phyloP scores from a whole-genome alignment of 2,797 vertebrate species.

The Lepilemur septentrionalis region DNA sequence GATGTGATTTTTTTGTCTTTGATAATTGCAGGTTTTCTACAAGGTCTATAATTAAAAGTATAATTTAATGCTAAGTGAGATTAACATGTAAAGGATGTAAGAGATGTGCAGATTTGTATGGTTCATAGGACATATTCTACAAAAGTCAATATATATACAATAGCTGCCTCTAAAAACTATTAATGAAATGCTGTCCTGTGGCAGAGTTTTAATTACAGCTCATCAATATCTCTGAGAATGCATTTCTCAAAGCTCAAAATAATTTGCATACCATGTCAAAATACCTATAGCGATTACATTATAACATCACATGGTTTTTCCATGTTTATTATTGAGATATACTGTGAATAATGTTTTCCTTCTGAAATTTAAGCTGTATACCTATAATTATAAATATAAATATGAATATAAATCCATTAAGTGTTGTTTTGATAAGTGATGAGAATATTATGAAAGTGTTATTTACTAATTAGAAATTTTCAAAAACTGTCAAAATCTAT shows the following conservation, averaged over 20 bases:
- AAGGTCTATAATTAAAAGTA: neutral
- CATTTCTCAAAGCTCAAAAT: neutral
- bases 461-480: neutral
- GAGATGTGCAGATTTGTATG: neutral
- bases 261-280: neutral
- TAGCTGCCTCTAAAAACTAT: neutral
- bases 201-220: neutral
- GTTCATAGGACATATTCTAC: neutral
- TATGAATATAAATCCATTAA: neutral
- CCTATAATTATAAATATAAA: neutral
- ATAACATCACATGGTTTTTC: neutral
- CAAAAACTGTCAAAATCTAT: neutral
- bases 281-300: neutral
- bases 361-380: neutral
- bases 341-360: neutral
- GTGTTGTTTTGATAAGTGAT: neutral
- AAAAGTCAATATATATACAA: neutral
- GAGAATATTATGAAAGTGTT: neutral
- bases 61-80: neutral
- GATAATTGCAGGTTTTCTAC: neutral
- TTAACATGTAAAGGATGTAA: neutral
- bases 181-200: neutral
- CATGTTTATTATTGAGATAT: neutral
- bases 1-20: neutral
- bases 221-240: neutral